Evolutionary conservation across 1,140 invertebrate species (phyloP), one percentile per base, ranked within the genome.

Genomic region (Teleogryllus occipitalis): DNA sequence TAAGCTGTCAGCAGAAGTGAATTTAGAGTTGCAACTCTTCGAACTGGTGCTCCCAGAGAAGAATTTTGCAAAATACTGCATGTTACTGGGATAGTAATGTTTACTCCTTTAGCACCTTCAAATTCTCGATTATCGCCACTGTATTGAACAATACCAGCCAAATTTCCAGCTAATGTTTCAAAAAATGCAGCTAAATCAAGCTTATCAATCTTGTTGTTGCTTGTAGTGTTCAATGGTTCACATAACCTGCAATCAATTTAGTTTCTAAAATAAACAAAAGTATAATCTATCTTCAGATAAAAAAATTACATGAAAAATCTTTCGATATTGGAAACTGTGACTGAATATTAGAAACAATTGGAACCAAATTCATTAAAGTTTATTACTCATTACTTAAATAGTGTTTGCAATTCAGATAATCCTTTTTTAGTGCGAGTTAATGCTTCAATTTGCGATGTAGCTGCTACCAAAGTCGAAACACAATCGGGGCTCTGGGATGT

Each of bases 61-160:
- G 89, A 84, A 83, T 93, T 89, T 0, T 89, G 89, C 89, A 98
- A 92, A 78, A 96, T 89, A 81, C 90, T 87, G 84, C 95, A 97
- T 12, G 95, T 83, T 22, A 88, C 90, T 83, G 96, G 92, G 47
- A 98, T 94, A 0, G 95, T 97, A 4, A 96, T 89, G 81, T 92
- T 93, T 14, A 88, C 89, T 49, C 87, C 89, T 80, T 85, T 86
- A 0, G 87, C 88, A 72, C 89, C 89, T 82, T 90, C 91, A 83
- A 88, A 90, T 8, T 89, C 89, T 74, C 96, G 88, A 85, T 98
- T 98, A 83, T 98, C 97, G 85, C 96, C 95, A 85, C 98, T 98
- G 85, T 98, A 98, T 83, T 98, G 97, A 0, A 97, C 96, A 76
- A 98, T 89, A 65, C 92, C 95, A 7, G 93, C 93, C 85, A 95